Conservation (phyloP, 2,888 invertebrate species). For the Morpho deidamia region DNA sequence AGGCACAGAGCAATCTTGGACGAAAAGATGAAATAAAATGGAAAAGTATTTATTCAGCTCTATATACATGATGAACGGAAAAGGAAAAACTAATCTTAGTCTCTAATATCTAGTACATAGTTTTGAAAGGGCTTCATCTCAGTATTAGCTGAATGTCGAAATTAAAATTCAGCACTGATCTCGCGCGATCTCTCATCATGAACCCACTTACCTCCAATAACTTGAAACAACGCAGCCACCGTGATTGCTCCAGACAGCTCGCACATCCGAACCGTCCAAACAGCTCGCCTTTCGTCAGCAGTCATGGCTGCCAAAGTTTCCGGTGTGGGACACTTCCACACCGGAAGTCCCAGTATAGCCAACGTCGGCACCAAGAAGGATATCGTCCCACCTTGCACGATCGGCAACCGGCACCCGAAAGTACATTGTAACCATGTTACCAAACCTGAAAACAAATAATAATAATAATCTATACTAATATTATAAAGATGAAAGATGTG, state of each 20-base stretch:
- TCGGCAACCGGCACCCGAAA: slow-evolving; percentile 85
- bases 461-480: too few relatives aligned
- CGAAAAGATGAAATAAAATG: too few relatives aligned
- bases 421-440: slow-evolving; percentile 86
- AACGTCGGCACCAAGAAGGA: slow-evolving; percentile 88
- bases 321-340: slow-evolving; percentile 83
- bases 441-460: slow-evolving; percentile 63
- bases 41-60: too few relatives aligned
- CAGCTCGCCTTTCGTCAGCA: slow-evolving; percentile 70
- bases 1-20: too few relatives aligned
- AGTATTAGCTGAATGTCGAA: too few relatives aligned
- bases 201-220: slow-evolving; percentile 82
- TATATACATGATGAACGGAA: too few relatives aligned
- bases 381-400: slow-evolving; percentile 89
- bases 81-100: too few relatives aligned
- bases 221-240: slow-evolving; percentile 86
- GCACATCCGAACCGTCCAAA: slow-evolving; percentile 88
- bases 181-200: too few relatives aligned
- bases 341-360: slow-evolving; percentile 84
- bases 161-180: too few relatives aligned
- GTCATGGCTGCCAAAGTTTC: slow-evolving; percentile 75
- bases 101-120: too few relatives aligned
- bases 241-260: slow-evolving; percentile 91
- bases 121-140: too few relatives aligned
- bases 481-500: too few relatives aligned